Evolutionary conservation across 1,140 invertebrate genomes (phyloP).

Genomic region (Globodera rostochiensis): DNA sequence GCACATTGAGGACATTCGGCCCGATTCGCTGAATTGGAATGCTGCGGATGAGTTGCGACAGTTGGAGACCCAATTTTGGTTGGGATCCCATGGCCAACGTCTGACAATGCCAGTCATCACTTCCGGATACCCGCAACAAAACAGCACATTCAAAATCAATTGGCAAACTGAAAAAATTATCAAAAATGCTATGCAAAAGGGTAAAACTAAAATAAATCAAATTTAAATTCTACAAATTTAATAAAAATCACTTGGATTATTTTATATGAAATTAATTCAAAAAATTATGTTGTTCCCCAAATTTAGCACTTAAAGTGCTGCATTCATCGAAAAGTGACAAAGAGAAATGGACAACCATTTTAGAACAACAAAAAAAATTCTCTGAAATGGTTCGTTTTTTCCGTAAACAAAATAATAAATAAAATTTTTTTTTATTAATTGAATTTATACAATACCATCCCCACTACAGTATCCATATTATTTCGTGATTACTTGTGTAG

Average conservation of each 20-base stretch:
- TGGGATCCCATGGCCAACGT: background rate
- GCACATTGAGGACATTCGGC: background rate
- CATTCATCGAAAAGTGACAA: background rate
- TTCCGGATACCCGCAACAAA: constrained; percentile 6
- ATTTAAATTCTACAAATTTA: background rate
- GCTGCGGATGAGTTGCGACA: background rate
- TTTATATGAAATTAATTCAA: too few relatives aligned
- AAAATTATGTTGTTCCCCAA: too few relatives aligned
- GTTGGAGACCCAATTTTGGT: background rate
- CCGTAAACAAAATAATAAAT: background rate
- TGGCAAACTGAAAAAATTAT: background rate
- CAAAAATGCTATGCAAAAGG: background rate
- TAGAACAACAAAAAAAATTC: background rate
- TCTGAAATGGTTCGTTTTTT: background rate
- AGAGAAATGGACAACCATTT: background rate
- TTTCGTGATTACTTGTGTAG: background rate
- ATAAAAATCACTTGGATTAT: background rate
- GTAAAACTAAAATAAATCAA: background rate
- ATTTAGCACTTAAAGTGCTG: background rate
- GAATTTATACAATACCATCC: too few relatives aligned
- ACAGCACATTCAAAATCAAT: background rate
- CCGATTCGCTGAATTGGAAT: background rate
- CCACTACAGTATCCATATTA: background rate
- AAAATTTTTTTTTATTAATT: background rate
- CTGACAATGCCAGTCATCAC: background rate